Base-by-base conservation (phyloP, 2,113 vertebrate genomes). In the Anhinga anhinga region DNA sequence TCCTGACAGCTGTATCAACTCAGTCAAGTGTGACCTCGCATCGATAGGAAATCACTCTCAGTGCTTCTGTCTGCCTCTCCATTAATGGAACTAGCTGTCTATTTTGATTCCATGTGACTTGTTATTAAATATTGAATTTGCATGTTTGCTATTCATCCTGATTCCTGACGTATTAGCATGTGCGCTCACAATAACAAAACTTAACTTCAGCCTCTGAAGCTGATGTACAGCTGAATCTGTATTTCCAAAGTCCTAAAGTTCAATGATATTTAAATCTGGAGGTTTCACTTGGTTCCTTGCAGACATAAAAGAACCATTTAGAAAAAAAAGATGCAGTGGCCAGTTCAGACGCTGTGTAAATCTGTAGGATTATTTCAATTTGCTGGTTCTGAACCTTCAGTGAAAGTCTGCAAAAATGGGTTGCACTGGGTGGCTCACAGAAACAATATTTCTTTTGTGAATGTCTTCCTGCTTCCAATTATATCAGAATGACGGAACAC, bases 391-490 rank as follows among this genome's bases (percentile, higher is more conserved):
- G 77, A 91, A 91, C 7, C 40, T 71, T 76, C 40, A 65, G 52
- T 1, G 1, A 76, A 86, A 95, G 79, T 78, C 18, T 81, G 58
- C 53, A 95, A 80, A 91, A 95, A 94, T 27, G 22, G 32, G 16
- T 59, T 83, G 34, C n/a, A 52, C 0, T 13, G 71, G 12, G n/a
- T 34, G 56, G 55, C 73, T 95, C 44, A 77, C 15, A 85, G 85
- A 77, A 95, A 92, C 38, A 92, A 0, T 77, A 79, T 87, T 89
- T 92, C 65, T 82, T 91, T 93, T 89, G 76, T 86, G 76, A 88
- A 73, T 40, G 40, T 91, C 91, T 95, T 91, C 72, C 72, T 95
- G 83, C 42, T 30, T 76, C 88, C 79, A 94, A 10, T 92, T 91
- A 91, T 71, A 90, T 32, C 61, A 50, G 73, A 96, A 91, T 69